Evolutionary conservation across 1,140 invertebrate species (phyloP), one percentile per base, ranked within the genome.

Genomic region (Coelopa frigida): DNA sequence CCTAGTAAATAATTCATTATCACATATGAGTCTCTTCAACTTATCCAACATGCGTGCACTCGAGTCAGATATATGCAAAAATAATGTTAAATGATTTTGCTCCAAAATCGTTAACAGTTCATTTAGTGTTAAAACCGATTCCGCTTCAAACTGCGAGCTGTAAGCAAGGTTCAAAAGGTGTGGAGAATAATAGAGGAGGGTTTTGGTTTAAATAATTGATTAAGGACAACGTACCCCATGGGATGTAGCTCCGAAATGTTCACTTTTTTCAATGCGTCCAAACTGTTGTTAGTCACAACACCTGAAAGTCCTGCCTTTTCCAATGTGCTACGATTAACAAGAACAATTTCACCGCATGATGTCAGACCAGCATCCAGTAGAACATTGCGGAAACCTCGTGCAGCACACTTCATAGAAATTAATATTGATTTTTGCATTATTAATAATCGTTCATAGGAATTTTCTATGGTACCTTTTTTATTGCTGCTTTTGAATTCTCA

Each of bases 161-260:
- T 29, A 49, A 29, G 6, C 2, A 38, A 47, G 3, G n/a, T n/a
- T n/a, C n/a, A n/a, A n/a, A n/a, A n/a, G n/a, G 39, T 32, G 22
- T 5, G 22, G 20, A 39, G 3, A 24, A 15, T 36, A 33, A 26
- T 23, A 44, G 37, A 14, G 42, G 37, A 48, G n/a, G n/a, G n/a
- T n/a, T n/a, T 32, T 44, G 29, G 14, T 14, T 22, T 33, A 12
- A 33, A 40, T 24, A 23, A 15, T 33, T 17, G 17, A 33, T 8
- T 44, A 36, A 6, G 5, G 21, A 21, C 18, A 7, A 32, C 14
- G 41, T 55, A 70, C 67, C 67, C 57, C 53, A 70, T 54, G 6
- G 67, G 67, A 61, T 70, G 66, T 14, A 58, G 53, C 37, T 64
- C 59, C 1, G 55, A 56, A 32, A 70, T 61, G 33, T 64, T 62